These are phyloP conservation scores for Ephestia elutella DNA, from an alignment of 1,140 invertebrate species.

Conservation along the genomic window DNA sequence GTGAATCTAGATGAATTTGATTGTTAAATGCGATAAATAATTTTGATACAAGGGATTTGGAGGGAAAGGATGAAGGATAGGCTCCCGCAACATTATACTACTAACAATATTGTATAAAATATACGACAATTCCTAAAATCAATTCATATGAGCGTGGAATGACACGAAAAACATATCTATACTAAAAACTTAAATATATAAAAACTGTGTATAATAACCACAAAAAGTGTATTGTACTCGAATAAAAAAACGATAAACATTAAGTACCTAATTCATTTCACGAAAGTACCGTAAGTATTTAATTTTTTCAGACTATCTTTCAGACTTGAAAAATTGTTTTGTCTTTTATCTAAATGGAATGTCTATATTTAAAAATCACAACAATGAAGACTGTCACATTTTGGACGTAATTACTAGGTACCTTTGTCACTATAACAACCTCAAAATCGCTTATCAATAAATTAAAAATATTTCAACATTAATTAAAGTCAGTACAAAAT, in stretches of 20 bases:
- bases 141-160: slow-evolving; percentile 11
- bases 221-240: slow-evolving; percentile 55
- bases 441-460: slow-evolving; percentile 35
- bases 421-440: slow-evolving; percentile 52
- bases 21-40: slow-evolving; percentile 3
- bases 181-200: slow-evolving; percentile 29
- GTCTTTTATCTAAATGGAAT: slow-evolving; percentile 62
- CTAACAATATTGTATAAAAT: slow-evolving; percentile 1
- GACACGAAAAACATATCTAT: slow-evolving; percentile 36
- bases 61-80: neutral
- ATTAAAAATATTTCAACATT: slow-evolving; percentile 48
- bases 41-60: neutral
- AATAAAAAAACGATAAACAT: slow-evolving; percentile 31
- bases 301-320: slow-evolving; percentile 48
- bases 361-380: slow-evolving; percentile 54
- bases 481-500: slow-evolving; percentile 57
- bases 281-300: slow-evolving; percentile 40
- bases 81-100: slow-evolving; percentile 1
- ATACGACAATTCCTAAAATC: slow-evolving; percentile 13
- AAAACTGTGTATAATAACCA: slow-evolving; percentile 41
- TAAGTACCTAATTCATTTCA: slow-evolving; percentile 35
- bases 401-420: neutral
- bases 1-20: slow-evolving; percentile 2
- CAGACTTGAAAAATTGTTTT: slow-evolving; percentile 50
- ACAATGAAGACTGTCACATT: slow-evolving; percentile 24